Base-by-base conservation (phyloP, 2,113 vertebrate genomes). In the Brachionichthys hirsutus region DNA sequence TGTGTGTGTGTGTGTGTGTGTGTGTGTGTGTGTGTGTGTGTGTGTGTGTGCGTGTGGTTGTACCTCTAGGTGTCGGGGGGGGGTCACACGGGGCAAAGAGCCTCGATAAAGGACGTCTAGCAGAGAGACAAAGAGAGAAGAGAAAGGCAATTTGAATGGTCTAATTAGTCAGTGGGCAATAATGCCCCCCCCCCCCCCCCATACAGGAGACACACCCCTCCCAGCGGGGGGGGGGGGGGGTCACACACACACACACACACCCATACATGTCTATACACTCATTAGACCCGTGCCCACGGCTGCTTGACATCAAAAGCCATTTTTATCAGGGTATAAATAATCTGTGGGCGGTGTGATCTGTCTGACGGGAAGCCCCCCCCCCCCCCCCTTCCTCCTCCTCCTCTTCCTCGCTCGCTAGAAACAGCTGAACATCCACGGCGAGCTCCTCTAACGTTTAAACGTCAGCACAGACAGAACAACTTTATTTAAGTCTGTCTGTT, bases 21-120 rank as follows among this genome's bases (percentile, higher is more conserved):
- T 30, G 24, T 30, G 24, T 30, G 24, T 30, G 24, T 30, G 24
- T 30, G 24, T 30, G 24, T 30, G 24, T 30, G 24, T 30, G 24
- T 30, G 24, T 30, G 24, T 30, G 24, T 30, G 24, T 30, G 24
- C 8, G 24, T 46, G 62, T 1, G 58, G 55, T 57, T 79, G 15
- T 85, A 87, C 87, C 85, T 89, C 73, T 85, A 75, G 69, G 75
- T 80, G 75, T 80, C 77, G 57, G 77, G 74, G 57, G 77, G 74
- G 71, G 77, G 80, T 80, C 84, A 75, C 84, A 76, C 76, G 60
- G 77, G 67, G 63, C 71, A 76, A 75, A 70, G 75, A 76, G 41
- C 73, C 38, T 78, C 78, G 71, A 55, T 49, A 61, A 70, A 43
- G 62, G 65, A 77, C 1, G 73, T 78, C 85, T 88, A 55, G 34